phyloP scores from a whole-genome alignment of 37 sponge, comb jelly and placozoan species.

The Ephydatia muelleri region DNA sequence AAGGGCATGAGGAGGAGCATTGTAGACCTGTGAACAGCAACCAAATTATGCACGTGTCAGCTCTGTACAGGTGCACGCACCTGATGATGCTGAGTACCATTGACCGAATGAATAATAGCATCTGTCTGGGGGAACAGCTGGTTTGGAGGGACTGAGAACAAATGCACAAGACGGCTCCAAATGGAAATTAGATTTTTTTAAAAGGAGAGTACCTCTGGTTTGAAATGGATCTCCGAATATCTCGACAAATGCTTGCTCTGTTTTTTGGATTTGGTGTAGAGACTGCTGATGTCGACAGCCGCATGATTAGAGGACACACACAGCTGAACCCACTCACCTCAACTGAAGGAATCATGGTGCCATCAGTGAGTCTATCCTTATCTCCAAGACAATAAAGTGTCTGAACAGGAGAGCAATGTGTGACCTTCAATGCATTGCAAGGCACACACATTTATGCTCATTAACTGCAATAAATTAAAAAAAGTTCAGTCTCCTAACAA shows the following conservation, averaged over 20 bases:
- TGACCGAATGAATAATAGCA: neutral
- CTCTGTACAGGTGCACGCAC: neutral
- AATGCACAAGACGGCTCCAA: neutral
- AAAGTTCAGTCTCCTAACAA: no score
- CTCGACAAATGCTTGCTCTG: slow-evolving; percentile 32
- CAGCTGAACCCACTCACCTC: neutral
- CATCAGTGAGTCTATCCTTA: neutral
- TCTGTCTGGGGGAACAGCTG: neutral
- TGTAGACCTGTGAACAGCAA: slow-evolving; percentile 8
- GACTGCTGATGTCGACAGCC: neutral
- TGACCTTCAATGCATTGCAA: neutral
- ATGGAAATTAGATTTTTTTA: neutral
- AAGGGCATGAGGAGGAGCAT: slow-evolving; percentile 59
- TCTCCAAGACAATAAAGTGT: neutral
- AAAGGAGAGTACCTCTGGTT: neutral
- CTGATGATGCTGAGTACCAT: neutral
- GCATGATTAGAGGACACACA: neutral
- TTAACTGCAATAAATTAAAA: no score
- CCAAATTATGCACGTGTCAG: neutral
- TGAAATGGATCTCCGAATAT: slow-evolving; percentile 40
- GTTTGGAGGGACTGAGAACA: neutral
- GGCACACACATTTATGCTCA: no score
- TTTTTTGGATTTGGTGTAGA: neutral
- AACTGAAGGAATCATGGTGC: neutral
- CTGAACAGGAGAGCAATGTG: neutral